Conservation (phyloP, 2,888 invertebrate species). For the Torymus texanus region DNA sequence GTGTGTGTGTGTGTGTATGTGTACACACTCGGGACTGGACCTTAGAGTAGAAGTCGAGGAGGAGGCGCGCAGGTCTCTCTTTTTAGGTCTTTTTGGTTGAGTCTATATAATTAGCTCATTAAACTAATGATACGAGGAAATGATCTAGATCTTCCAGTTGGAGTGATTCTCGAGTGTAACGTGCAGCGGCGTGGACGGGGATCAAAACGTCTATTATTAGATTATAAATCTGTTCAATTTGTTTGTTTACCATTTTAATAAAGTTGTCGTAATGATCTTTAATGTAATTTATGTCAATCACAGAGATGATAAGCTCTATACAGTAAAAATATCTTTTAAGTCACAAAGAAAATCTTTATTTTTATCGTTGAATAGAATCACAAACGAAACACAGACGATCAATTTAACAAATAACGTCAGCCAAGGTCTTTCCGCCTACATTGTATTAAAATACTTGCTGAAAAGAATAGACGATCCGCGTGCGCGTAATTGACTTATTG, state of each 20-base stretch:
- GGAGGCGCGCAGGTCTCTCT: neutral
- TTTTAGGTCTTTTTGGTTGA: neutral
- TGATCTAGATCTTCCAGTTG: conserved; percentile 9
- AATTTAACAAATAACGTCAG: too few species aligned
- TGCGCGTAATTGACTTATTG: conserved; percentile 12
- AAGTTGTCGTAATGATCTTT: neutral
- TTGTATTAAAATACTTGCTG: too few species aligned
- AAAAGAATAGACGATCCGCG: neutral
- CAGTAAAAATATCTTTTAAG: too few species aligned
- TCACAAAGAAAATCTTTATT: too few species aligned
- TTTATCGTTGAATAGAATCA: too few species aligned
- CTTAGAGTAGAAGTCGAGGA: neutral
- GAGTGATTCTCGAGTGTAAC: too few species aligned
- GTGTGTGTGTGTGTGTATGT: neutral
- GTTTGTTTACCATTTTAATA: neutral
- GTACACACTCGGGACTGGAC: too few species aligned
- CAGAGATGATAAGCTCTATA: too few species aligned
- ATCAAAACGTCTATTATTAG: too few species aligned
- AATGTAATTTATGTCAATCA: too few species aligned
- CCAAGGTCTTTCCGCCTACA: too few species aligned
- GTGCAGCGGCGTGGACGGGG: neutral
- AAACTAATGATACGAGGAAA: conserved; percentile 28
- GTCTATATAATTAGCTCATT: conserved; percentile 41
- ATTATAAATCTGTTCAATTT: neutral
- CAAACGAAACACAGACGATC: too few species aligned